Evolutionary conservation across 2,113 vertebrate species (phyloP), one percentile per base, ranked within the genome.

Genomic region (Pica pica): DNA sequence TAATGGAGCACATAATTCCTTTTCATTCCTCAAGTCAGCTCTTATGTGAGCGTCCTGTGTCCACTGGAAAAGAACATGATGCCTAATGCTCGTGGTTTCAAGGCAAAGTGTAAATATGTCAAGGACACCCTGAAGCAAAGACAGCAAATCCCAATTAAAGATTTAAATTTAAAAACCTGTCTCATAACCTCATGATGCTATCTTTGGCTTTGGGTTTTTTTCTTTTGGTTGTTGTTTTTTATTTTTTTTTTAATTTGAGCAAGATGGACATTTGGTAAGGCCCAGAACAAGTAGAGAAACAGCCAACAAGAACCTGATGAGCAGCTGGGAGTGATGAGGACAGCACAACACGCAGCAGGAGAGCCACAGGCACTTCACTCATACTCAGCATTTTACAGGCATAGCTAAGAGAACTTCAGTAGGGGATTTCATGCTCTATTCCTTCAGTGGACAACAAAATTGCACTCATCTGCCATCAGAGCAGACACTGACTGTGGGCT

Each of bases 401-500:
- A 11, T 59, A 31, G 31, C 71, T 88, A 78, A 71, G 71, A 86
- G 47, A 37, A 68, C 28, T 46, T 77, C 64, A 70, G 0, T 30
- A 61, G n/a, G 11, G 37, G 56, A 88, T 90, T 93, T 90, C 92
- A 84, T 64, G 60, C 56, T 90, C 56, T 81, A 0, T 52, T 83
- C 93, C 39, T 80, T 83, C 83, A 42, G 12, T n/a, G 59, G 64
- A 86, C 56, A 83, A 75, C 60, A 68, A 89, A 93, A 96, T 60
- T 60, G 52, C 56, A 71, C 41, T 93, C 49, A 67, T 46, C 44
- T 92, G 88, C 90, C 85, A 93, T 75, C 85, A 90, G 78, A 91
- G 75, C 74, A 91, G 85, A 78, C 60, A n/a, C 47, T 52, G 63
- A 90, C 50, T 57, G 19, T 8, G 24, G 18, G 47, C 47, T 68